Base-by-base conservation (phyloP, 2,113 vertebrate species). In the Rhodinocichla rosea region DNA sequence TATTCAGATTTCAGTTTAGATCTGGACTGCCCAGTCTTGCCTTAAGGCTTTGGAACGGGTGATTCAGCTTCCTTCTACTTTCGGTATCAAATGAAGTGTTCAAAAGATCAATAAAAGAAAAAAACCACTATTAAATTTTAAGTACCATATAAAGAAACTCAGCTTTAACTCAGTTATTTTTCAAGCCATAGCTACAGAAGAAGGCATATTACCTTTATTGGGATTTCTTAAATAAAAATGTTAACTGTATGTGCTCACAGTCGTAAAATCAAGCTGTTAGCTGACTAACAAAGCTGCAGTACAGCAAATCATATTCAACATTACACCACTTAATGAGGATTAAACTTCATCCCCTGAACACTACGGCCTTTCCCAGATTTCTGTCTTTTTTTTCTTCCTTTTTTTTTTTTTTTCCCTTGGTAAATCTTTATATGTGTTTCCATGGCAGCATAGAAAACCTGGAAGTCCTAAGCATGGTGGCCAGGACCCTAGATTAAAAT, bases 201-300 rank as follows among this genome's bases (percentile, higher is more conserved):
- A 77, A 86, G 68, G 50, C 45, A 39, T 83, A 53, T 83, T 92
- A 80, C 59, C 68, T 86, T 90, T 92, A 85, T 14, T 35, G 64
- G 50, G 47, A 88, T 93, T 96, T 95, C 79, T 93, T 93, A 94
- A 90, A 87, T 67, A 90, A 93, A 91, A 94, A 88, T 52, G n/a
- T 78, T 79, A 88, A 64, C 79, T 53, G 20, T 83, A 62, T 35
- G 40, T 83, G 63, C 30, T 6, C 71, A 74, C 39, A 55, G 45
- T 37, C 91, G 87, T 91, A 90, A 94, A 92, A 79, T 92, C 74
- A 84, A 89, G 87, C 80, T 89, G 86, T 78, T 94, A 71, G 77
- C 81, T 75, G 57, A 71, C 62, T 85, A 92, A 73, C 77, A 92
- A 79, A 87, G 40, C 87, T 76, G 67, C 82, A 74, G 50, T 35